phyloP scores from a whole-genome alignment of 2,797 vertebrate genomes.

The Argyrosomus regius region DNA sequence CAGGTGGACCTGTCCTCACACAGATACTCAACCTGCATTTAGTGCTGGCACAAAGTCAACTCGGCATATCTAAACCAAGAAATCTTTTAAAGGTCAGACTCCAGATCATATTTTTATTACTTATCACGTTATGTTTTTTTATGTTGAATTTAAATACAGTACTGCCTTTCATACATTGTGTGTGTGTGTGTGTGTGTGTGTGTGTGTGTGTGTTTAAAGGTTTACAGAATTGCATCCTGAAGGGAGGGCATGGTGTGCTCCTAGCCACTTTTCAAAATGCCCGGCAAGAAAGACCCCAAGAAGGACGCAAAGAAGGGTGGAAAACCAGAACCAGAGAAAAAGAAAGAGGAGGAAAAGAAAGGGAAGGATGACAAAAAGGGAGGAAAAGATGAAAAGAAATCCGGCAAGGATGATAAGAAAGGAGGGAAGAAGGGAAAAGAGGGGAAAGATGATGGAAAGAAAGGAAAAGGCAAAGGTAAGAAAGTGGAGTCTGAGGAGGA shows the following conservation, averaged over 20 bases:
- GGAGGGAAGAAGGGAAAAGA: constrained; percentile 77
- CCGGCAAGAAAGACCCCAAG: constrained; percentile 83
- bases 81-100: constrained; percentile 68
- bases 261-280: constrained; percentile 80
- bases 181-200: constrained; percentile 40
- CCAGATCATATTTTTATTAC: constrained; percentile 27
- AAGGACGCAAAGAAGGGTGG: constrained; percentile 81
- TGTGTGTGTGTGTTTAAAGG: constrained; percentile 59
- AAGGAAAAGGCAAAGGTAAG: constrained; percentile 81
- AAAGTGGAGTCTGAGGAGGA: constrained; percentile 90
- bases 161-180: background rate
- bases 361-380: constrained; percentile 80
- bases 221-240: constrained; percentile 52
- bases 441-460: constrained; percentile 81
- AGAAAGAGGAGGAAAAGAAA: constrained; percentile 82
- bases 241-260: constrained; percentile 80
- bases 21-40: constrained; percentile 52
- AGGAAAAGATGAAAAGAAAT: constrained; percentile 77
- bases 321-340: constrained; percentile 78
- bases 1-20: constrained; percentile 68
- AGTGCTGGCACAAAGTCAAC: constrained; percentile 44
- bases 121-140: constrained; percentile 1
- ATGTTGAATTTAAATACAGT: constrained; percentile 3
- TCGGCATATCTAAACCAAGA: constrained; percentile 57
- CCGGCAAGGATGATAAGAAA: constrained; percentile 78